Base-by-base conservation (phyloP, 2,797 vertebrate species). In the Halcyon smyrnensis region DNA sequence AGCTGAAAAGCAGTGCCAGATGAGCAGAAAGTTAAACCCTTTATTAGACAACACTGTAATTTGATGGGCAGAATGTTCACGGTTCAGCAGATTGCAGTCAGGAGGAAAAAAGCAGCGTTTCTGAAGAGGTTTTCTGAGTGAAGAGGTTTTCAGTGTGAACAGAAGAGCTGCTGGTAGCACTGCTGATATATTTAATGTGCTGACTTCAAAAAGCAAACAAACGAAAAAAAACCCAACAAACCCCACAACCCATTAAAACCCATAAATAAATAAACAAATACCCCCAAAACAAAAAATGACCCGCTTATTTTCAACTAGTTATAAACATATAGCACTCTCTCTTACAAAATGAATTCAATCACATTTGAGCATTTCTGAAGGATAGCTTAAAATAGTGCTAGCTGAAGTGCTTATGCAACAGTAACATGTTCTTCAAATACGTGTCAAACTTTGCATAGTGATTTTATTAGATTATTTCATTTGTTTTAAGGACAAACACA, bases 11-110 rank as follows among this genome's bases (percentile, higher is more conserved):
- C 98, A 98, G 95, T 97, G 98, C 97, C 98, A 98, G 98, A 98
- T 98, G 98, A 98, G 97, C 98, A 98, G 98, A 98, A 98, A 98
- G 98, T 98, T 98, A 98, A 99, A 98, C 98, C 98, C 98, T 98
- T 98, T 98, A 98, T 98, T 98, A 98, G 98, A 97, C 98, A 98
- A 97, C 98, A 97, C 98, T 99, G 98, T 98, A 98, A 98, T 99
- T 98, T 99, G 98, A 98, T 98, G 98, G 98, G 98, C 98, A 98
- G 98, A 98, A 97, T 98, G 91, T 97, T 97, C 97, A 93, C 56
- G 87, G 97, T 95, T 98, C 96, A 92, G 64, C 84, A 93, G 95
- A 97, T 96, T 94, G 93, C 95, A 94, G 89, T 96, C 87, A 82
- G 93, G 90, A 94, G 90, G 91, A 95, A 94, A 93, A 90, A 90